Base-by-base conservation (phyloP, 1,140 invertebrate genomes). In the Palaemon carinicauda region DNA sequence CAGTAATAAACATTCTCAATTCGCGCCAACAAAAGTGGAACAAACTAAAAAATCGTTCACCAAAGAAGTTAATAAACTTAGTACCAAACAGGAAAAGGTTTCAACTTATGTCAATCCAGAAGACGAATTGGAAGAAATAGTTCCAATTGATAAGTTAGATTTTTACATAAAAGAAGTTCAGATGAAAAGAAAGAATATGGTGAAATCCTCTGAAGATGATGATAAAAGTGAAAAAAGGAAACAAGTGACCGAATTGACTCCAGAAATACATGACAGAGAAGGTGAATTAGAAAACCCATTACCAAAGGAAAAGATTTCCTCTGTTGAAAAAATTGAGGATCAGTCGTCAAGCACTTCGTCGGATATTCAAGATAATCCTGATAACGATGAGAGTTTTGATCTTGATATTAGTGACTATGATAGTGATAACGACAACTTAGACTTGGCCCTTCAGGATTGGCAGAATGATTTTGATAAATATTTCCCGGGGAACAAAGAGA, bases 401-500 rank as follows among this genome's bases (percentile, higher is more conserved):
- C 74, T 85, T 24, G 74, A 85, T 29, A 65, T 85, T 7, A 85
- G 82, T 53, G 82, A 85, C 74, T 85, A 85, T 27, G 82, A 85
- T 53, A 85, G 82, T 69, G 82, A 85, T 50, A 85, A 85, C 29
- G 82, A 85, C 73, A 85, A 85, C 21, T 31, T 85, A 17, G 82
- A 85, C 19, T 29, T 69, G 27, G 77, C 82, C 14, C 75, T 85
- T 7, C 31, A 69, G 31, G 82, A 85, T 27, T 85, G 82, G 82
- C 75, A 79, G 17, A 78, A 85, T n/a, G 82, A 85, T 27, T 85
- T 78, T 69, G 74, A 71, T 0, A 79, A 79, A 79, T 19, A 19
- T 19, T 51, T n/a, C 14, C 21, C 56, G 71, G 29, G 15, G 41
- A 21, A 33, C 29, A 27, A 29, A 82, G 19, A 33, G 31, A 77